A percentile compares a stretch with the other conserved stretches of the same genome.
Evolutionary conservation across 2,888 invertebrate genomes (phyloP).

Genomic region (Acrobasis suavella): DNA sequence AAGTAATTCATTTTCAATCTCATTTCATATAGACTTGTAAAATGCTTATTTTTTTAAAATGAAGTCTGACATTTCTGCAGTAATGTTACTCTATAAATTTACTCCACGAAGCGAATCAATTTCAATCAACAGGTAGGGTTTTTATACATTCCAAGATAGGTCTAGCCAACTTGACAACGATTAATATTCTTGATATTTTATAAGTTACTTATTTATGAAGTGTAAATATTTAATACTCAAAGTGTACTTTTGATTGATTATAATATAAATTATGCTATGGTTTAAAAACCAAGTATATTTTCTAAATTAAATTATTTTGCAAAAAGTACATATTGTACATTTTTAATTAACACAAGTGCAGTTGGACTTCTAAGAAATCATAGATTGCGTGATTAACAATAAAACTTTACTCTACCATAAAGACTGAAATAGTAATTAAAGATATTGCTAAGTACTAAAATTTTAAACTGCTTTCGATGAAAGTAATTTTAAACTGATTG

Average conservation of each 20-base stretch:
- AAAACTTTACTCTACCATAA: background rate
- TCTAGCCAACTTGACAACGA: conserved; percentile 8
- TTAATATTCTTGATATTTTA: background rate
- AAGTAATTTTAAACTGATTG: conserved; percentile 14
- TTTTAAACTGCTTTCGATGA: background rate
- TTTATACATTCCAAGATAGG: conserved; percentile 33
- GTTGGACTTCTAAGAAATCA: no score
- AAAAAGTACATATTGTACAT: no score
- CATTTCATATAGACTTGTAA: no score
- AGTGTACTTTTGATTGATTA: background rate
- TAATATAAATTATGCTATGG: no score
- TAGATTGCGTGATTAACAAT: no score
- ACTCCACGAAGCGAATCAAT: conserved; percentile 60
- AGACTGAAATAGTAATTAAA: background rate
- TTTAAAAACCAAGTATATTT: no score
- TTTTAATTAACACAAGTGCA: no score
- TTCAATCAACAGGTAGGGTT: conserved; percentile 46
- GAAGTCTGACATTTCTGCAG: background rate
- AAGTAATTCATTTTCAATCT: no score
- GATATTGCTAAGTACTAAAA: background rate
- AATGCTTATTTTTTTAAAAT: no score
- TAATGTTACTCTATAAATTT: background rate
- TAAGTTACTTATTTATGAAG: background rate
- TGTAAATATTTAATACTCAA: background rate
- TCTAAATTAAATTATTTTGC: no score